Evolutionary conservation across 2,113 vertebrate species (phyloP), one percentile per base, ranked within the genome.

Genomic region (Leucopsar rothschildi): DNA sequence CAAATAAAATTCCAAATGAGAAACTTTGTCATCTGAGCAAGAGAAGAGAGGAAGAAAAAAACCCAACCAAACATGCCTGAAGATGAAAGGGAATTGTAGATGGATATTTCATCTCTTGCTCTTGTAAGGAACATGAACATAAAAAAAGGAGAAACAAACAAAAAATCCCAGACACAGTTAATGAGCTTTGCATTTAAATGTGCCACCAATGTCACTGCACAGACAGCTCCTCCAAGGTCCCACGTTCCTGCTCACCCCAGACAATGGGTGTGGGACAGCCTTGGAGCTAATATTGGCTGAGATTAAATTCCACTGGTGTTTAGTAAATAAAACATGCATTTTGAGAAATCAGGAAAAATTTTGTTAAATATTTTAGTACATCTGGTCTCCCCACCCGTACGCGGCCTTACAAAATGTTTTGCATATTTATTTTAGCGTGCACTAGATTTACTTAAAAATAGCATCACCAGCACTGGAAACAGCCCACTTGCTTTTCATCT

Each of bases 311-410:
- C 75, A 28, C 83, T 57, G 37, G 15, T 57, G 68, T 82, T 94
- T 84, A 12, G 86, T 92, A 79, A 92, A 94, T 93, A 84, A 95
- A 96, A 90, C 50, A 95, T 90, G 76, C 81, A 15, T 78, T 83
- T 90, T 0, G 4, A 90, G 90, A 92, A 78, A 94, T 72, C 69
- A 60, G 75, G 89, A 59, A 92, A 92, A 95, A 93, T 92, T 97
- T 97, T 85, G 92, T 95, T 97, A 94, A 97, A 97, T 97, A 97
- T 97, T 96, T 97, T 87, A 97, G 94, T 94, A 88, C 70, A 87
- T 94, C 93, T 93, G 94, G 91, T 81, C 84, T 82, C 86, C 89
- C 91, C 83, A 45, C 92, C 84, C 82, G 37, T 80, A 42, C 39
- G 11, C 3, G 33, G 81, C 73, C 87, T 90, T 94, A 95, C 87